These are phyloP conservation scores for Malaclemys terrapin DNA, from an alignment of 2,113 vertebrate genomes.

Conservation along the genomic window DNA sequence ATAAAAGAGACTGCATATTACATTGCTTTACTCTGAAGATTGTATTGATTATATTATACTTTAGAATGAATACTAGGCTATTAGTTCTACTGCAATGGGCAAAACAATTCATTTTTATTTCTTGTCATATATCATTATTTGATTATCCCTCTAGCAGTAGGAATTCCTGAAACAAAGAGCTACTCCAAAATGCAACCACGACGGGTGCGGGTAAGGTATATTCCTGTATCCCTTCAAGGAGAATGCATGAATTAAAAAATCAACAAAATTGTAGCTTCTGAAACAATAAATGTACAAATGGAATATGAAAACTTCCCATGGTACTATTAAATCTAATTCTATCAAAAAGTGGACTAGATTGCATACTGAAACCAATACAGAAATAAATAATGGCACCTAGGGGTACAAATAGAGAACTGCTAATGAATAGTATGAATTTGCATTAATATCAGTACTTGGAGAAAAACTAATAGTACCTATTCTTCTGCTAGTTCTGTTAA, in stretches of 20 bases:
- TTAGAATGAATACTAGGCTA: neutral
- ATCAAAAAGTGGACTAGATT: conserved; percentile 29
- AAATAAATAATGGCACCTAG: conserved; percentile 42
- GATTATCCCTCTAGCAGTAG: neutral
- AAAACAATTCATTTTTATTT: neutral
- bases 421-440: conserved; percentile 35
- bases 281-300: conserved; percentile 11
- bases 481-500: neutral
- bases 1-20: neutral
- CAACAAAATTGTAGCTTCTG: neutral
- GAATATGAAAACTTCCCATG: conserved; percentile 3
- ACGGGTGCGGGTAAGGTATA: neutral
- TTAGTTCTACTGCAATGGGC: neutral
- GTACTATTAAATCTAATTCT: conserved; percentile 20
- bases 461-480: neutral
- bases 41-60: neutral
- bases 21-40: neutral
- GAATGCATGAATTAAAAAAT: conserved; percentile 12
- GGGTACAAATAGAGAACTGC: conserved; percentile 42
- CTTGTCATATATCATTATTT: conserved; percentile 6
- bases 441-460: conserved; percentile 18
- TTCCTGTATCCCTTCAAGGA: neutral
- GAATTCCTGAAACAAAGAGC: neutral
- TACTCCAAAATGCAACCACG: neutral
- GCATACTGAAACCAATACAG: neutral